Percentiles rank a stretch among this genome's conserved stretches.
phyloP scores from a whole-genome alignment of 2,888 invertebrate species.

The Cryptophagus acutangulus region DNA sequence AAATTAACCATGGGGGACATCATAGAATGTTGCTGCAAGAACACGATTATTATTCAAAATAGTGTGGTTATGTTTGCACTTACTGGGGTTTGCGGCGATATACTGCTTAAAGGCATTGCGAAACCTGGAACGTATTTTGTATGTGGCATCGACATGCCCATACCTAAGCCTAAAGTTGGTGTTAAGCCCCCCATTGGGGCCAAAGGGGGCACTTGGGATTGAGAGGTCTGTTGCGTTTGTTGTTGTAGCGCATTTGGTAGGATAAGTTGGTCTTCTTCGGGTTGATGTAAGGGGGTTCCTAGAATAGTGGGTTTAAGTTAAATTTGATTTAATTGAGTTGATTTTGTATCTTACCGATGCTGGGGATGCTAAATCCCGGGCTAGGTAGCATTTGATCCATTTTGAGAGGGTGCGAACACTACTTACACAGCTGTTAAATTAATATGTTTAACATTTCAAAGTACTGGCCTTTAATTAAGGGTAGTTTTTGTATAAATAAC shows the following conservation, averaged over 20 bases:
- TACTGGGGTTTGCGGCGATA: conserved; percentile 89
- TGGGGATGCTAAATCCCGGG: conserved; percentile 83
- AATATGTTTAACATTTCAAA: too few relatives aligned
- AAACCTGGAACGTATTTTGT: conserved; percentile 71
- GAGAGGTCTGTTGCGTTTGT: conserved; percentile 54
- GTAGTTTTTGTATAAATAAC: too few relatives aligned
- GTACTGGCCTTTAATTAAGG: too few relatives aligned
- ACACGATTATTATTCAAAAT: background rate
- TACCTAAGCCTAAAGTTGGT: conserved; percentile 59
- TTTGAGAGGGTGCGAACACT: too few relatives aligned
- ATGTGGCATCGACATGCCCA: conserved; percentile 63
- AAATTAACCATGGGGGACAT: conserved; percentile 64
- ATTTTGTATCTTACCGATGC: conserved; percentile 56
- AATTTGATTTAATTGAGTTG: background rate
- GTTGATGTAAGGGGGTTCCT: conserved; percentile 81
- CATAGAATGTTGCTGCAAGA: conserved; percentile 74
- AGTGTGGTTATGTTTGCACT: conserved; percentile 29
- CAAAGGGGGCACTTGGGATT: conserved; percentile 54
- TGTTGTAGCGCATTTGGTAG: conserved; percentile 78
- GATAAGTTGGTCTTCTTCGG: conserved; percentile 87
- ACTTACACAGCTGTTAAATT: too few relatives aligned
- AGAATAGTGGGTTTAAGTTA: background rate
- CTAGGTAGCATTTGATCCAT: conserved; percentile 92
- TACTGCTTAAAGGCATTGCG: conserved; percentile 70
- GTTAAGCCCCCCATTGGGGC: conserved; percentile 53